phyloP scores from a whole-genome alignment of 2,113 vertebrate species.

The Perccottus glenii region DNA sequence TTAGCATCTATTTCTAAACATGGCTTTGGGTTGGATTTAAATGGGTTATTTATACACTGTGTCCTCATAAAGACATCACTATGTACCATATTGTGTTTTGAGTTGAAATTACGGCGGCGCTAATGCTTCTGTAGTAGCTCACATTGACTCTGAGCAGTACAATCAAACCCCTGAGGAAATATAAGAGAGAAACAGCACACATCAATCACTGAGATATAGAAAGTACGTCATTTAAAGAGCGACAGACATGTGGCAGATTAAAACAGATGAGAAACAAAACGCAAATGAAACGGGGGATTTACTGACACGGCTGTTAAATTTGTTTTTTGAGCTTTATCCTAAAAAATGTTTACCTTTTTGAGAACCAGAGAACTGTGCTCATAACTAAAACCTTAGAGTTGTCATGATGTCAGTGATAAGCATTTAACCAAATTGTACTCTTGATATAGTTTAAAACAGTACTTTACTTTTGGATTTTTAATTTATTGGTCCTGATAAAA shows the following conservation, averaged over 20 bases:
- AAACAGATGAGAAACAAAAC: conserved; percentile 11
- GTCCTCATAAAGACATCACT: background rate
- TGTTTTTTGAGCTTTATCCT: background rate
- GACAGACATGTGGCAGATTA: conserved; percentile 31
- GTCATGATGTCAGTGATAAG: too few species aligned
- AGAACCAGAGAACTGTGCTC: too few species aligned
- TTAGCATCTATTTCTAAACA: background rate
- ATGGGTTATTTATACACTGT: background rate
- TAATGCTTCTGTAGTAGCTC: conserved; percentile 13
- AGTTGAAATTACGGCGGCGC: conserved; percentile 9
- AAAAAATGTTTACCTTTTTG: background rate
- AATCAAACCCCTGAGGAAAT: conserved; percentile 34
- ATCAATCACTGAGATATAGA: conserved; percentile 52
- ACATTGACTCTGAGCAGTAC: conserved; percentile 4
- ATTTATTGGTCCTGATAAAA: too few species aligned
- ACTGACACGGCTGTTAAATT: background rate
- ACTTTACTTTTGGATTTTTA: too few species aligned
- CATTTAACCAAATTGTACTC: too few species aligned
- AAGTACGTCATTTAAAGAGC: conserved; percentile 32
- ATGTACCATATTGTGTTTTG: background rate
- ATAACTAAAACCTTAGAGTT: too few species aligned
- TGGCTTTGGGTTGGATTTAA: background rate
- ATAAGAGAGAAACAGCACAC: conserved; percentile 14
- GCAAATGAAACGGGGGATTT: conserved; percentile 2
- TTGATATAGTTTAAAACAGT: too few species aligned